phyloP scores from a whole-genome alignment of 2,113 vertebrate genomes.

The Hippopotamus amphibius region DNA sequence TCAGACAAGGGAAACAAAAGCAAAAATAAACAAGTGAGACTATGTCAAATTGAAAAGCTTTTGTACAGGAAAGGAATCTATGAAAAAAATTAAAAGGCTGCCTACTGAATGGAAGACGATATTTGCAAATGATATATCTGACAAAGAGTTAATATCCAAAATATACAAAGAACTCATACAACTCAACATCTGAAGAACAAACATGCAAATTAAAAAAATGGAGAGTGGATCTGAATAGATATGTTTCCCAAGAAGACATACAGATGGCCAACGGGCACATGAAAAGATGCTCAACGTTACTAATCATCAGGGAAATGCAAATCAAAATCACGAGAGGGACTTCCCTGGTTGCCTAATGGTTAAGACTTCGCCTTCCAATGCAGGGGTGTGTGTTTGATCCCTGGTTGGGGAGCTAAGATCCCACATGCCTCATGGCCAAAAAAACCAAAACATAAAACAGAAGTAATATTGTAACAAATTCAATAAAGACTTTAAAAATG shows the following conservation, averaged over 20 bases:
- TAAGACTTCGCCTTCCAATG: no score
- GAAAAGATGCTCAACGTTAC: not conserved
- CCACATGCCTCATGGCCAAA: no score
- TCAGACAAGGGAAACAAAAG: not conserved
- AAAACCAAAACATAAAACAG: no score
- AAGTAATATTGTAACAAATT: no score
- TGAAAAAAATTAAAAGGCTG: not conserved
- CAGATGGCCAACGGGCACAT: not conserved
- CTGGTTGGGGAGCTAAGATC: no score
- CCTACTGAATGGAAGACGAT: not conserved
- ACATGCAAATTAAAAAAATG: not conserved
- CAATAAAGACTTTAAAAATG: no score
- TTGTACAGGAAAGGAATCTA: not conserved
- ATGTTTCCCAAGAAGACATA: not conserved
- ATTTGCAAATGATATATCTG: not conserved
- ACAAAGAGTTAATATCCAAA: not conserved
- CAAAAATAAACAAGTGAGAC: not conserved
- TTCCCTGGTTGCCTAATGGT: no score
- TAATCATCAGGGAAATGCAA: not conserved
- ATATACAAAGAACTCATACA: not conserved
- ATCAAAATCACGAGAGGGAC: not conserved
- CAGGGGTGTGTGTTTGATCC: no score
- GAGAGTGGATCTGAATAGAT: not conserved
- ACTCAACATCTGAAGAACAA: not conserved
- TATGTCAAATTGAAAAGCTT: not conserved